phyloP scores from a whole-genome alignment of 2,888 invertebrate species.

The Melinaea menophilus region DNA sequence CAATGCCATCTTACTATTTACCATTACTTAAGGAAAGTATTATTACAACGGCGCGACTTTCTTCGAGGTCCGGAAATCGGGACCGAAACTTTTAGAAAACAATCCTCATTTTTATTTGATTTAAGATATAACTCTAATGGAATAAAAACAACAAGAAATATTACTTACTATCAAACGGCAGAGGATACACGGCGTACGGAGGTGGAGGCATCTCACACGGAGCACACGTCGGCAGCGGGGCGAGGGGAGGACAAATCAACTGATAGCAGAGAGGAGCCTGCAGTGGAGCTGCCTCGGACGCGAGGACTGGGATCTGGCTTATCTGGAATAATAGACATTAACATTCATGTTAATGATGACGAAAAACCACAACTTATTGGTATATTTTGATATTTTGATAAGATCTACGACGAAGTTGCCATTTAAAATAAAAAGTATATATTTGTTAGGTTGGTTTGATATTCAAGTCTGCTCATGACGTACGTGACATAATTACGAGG shows the following conservation, averaged over 20 bases:
- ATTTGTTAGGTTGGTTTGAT: too few relatives aligned
- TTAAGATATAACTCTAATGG: background rate
- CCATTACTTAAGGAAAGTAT: too few relatives aligned
- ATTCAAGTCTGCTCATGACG: background rate
- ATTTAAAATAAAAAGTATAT: too few relatives aligned
- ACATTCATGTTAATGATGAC: background rate
- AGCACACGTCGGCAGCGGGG: slow-evolving; percentile 59
- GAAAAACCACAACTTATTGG: too few relatives aligned
- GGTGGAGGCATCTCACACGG: slow-evolving; percentile 68
- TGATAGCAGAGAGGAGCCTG: slow-evolving; percentile 69
- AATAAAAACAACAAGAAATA: background rate
- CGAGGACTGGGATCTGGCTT: slow-evolving; percentile 64
- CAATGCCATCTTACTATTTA: too few relatives aligned
- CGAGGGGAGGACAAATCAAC: slow-evolving; percentile 65
- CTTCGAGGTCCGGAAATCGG: too few relatives aligned
- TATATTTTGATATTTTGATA: too few relatives aligned
- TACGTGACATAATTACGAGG: background rate
- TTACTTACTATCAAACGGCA: slow-evolving; percentile 68
- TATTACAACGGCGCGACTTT: too few relatives aligned
- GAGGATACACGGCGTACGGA: slow-evolving; percentile 64
- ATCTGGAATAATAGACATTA: slow-evolving; percentile 48
- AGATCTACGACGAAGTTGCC: too few relatives aligned
- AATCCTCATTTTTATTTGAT: background rate
- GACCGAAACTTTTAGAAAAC: too few relatives aligned
- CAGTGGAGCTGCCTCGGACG: slow-evolving; percentile 61